Base-by-base conservation (phyloP, 2,888 invertebrate species). In the Platycheirus albimanus region DNA sequence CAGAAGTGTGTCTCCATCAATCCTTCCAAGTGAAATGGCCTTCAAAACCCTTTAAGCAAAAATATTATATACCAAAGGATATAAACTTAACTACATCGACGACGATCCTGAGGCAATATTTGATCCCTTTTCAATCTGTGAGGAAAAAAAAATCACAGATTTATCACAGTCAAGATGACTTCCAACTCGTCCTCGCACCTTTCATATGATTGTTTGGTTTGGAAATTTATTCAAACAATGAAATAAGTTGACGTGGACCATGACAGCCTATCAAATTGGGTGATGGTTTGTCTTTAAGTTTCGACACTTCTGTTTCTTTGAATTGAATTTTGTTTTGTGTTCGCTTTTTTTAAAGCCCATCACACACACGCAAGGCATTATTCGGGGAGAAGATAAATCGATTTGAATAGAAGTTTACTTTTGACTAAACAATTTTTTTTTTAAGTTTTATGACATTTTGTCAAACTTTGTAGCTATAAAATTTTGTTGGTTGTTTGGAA, bases 141-240 rank as follows among this genome's bases (percentile, higher is more conserved):
- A 33, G 11, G 15, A 7, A 10, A 36, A 66, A 72, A 63, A 52
- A 28, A 54, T 63, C 54, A 79, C 74, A 72, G 64, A 74, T 74
- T 67, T 79, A 79, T 72, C 72, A 61, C 63, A 56, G 43, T 71
- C 77, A 66, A 47, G 52, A 52, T 6, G 41, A 66, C 58, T 51
- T 61, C 66, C 45, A 63, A 47, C n/a, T 41, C 47, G 33, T 47
- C 30, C 30, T 33, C 3, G 24, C 20, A 30, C 49, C 24, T 17
- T 13, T 3, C 13, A 13, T 41, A 33, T 33, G 19, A 1, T 0
- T 28, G 10, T 33, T 19, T 54, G 8, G 36, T 36, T 11, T n/a
- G 54, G 20, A 20, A 10, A 52, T 52, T 56, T 63, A 54, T 67
- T 41, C 64, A 70, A 66, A 54, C 66, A 78, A 52, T 71, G 58